These are phyloP conservation scores for Pentalonia nigronervosa DNA, from an alignment of 1,140 invertebrate genomes.

Conservation along the genomic window DNA sequence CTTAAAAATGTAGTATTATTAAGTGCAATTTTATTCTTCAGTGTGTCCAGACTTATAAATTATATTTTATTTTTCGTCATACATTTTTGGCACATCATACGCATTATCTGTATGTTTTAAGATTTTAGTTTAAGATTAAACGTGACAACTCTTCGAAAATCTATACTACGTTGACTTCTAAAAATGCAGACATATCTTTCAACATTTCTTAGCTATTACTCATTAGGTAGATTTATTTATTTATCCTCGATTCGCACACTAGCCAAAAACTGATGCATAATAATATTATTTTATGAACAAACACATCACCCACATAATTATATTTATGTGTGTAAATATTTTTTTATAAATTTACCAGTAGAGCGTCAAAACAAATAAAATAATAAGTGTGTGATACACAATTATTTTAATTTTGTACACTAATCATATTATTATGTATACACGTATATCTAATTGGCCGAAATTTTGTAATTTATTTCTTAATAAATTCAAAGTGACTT, in stretches of 20 bases:
- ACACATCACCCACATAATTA: not conserved
- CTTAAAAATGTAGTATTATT: not conserved
- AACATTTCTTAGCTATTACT: not conserved
- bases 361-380: not conserved
- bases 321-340: not conserved
- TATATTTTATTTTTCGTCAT: not conserved
- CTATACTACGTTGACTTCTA: not conserved
- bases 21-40: not conserved
- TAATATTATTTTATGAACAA: conserved; percentile 21
- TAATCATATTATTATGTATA: not conserved
- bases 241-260: not conserved
- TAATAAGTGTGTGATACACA: not conserved
- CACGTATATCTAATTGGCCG: not conserved
- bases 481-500: not conserved
- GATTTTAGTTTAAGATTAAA: conserved; percentile 33
- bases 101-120: not conserved
- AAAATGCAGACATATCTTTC: not conserved
- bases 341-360: not conserved
- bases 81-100: not conserved
- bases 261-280: conserved; percentile 13
- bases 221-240: conserved; percentile 8
- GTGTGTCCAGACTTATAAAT: not conserved
- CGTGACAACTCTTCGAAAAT: not conserved
- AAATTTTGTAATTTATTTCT: not conserved
- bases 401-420: conserved; percentile 10